Evolutionary conservation across 2,888 invertebrate genomes (phyloP), one percentile per base, ranked within the genome.

Genomic region (Drosophila limbata): DNA sequence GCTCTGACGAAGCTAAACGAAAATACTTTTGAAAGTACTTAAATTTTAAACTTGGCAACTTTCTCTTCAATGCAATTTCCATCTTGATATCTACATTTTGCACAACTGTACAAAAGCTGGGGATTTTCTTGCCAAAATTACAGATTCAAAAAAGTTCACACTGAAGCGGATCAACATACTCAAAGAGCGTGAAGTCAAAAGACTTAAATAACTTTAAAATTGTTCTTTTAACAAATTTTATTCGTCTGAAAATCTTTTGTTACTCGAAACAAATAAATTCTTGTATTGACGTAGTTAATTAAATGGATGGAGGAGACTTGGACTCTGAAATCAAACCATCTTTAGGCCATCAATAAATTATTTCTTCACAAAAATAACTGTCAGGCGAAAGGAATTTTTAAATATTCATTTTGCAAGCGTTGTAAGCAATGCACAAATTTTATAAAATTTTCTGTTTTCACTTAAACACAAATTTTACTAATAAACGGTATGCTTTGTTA

Each of bases 11-110:
- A 47, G 72, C 87, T 67, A 70, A 81, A 73, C 83, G 69, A 73
- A 84, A 83, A 47, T 83, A 81, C 84, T 83, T 83, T 81, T 15
- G 10, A 67, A 83, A 83, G 83, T 83, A 81, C 83, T 83, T 83
- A 81, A 84, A 87, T 64, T 70, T 68, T 42, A 69, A 86, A 83
- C 75, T 81, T 81, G 63, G 64, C 72, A 75, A 73, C 79, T 84
- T 72, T 67, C 60, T 61, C 45, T 55, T 44, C 67, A 84, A 76
- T 81, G 83, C 87, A 86, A 82, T 83, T 84, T 81, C 76, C 87
- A 81, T 84, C 86, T 86, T 74, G 81, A 83, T 80, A 72, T 65
- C 52, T 63, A 71, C 48, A 67, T 64, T 66, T 45, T 45, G 3
- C 47, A 40, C 42, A 52, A 48, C 51, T 25, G 17, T 44, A 19